Percentiles rank a stretch among this genome's conserved stretches.
Evolutionary conservation across 1,140 invertebrate species (phyloP).

Genomic region (Drosophila arawakana): DNA sequence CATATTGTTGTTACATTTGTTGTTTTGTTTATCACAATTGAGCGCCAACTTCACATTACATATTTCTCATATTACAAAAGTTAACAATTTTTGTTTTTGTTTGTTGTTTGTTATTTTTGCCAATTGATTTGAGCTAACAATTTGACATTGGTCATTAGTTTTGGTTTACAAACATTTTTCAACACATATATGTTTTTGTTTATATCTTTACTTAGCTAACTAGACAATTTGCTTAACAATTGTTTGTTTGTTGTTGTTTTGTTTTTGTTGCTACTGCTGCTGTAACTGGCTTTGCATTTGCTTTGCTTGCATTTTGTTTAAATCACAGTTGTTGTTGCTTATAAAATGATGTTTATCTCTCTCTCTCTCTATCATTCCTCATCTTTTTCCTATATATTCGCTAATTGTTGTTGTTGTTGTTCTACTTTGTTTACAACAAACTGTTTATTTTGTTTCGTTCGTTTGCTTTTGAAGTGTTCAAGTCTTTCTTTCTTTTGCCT

Average conservation of each 20-base stretch:
- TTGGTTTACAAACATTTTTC: conserved; percentile 66
- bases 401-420: conserved; percentile 27
- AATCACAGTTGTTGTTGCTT: conserved; percentile 84
- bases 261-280: conserved; percentile 38
- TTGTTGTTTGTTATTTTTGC: conserved; percentile 35
- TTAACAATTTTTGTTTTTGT: conserved; percentile 67
- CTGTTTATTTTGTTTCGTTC: conserved; percentile 37
- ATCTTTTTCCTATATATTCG: conserved; percentile 44
- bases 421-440: conserved; percentile 55
- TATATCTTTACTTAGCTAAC: conserved; percentile 74
- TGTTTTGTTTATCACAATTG: conserved; percentile 71
- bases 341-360: conserved; percentile 75
- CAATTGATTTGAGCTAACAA: conserved; percentile 74
- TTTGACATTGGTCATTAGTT: conserved; percentile 67
- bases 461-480: conserved; percentile 67
- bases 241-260: conserved; percentile 53
- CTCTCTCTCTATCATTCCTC: conserved; percentile 12
- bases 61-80: conserved; percentile 73
- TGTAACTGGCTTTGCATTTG: conserved; percentile 55
- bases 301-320: conserved; percentile 60
- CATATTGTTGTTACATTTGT: conserved; percentile 61
- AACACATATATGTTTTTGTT: conserved; percentile 41
- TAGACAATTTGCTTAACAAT: conserved; percentile 81
- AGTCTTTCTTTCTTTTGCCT: conserved; percentile 68
- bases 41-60: conserved; percentile 67